A percentile compares a stretch with the other conserved stretches of the same genome.
These are phyloP conservation scores for Halcyon senegalensis DNA, from an alignment of 2,113 vertebrate genomes.

Conservation along the genomic window DNA sequence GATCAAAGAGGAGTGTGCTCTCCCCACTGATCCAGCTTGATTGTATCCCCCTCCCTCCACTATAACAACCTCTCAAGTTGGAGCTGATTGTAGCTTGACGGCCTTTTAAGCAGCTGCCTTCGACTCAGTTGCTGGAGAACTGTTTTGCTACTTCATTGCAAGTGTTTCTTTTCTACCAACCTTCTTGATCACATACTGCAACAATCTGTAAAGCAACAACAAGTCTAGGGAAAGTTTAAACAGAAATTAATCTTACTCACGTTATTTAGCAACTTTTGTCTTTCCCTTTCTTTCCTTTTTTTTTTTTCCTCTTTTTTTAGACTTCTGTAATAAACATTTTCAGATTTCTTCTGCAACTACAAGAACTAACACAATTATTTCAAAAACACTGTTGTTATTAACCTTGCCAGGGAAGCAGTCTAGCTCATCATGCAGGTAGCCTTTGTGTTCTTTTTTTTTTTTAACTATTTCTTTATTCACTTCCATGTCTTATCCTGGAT, in stretches of 20 bases:
- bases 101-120: constrained; percentile 40
- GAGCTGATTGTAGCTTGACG: constrained; percentile 46
- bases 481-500: constrained; percentile 53
- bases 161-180: constrained; percentile 65
- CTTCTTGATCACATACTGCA: constrained; percentile 58
- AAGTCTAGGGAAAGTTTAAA: constrained; percentile 59
- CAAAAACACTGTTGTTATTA: constrained; percentile 25
- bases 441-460: constrained; percentile 17
- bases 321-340: constrained; percentile 63
- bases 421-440: constrained; percentile 20
- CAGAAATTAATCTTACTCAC: constrained; percentile 68
- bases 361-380: constrained; percentile 49
- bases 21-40: constrained; percentile 19
- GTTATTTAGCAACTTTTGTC: constrained; percentile 47
- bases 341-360: background rate
- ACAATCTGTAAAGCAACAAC: constrained; percentile 68
- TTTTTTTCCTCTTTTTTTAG: background rate
- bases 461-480: constrained; percentile 64
- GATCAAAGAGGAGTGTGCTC: constrained; percentile 49
- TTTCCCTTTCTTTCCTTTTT: background rate
- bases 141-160: constrained; percentile 61
- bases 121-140: constrained; percentile 45
- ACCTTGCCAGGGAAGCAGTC: constrained; percentile 9
- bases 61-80: constrained; percentile 22
- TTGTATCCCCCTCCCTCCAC: background rate